Evolutionary conservation across 2,888 invertebrate species (phyloP).

Genomic region (Cordilura impudica): DNA sequence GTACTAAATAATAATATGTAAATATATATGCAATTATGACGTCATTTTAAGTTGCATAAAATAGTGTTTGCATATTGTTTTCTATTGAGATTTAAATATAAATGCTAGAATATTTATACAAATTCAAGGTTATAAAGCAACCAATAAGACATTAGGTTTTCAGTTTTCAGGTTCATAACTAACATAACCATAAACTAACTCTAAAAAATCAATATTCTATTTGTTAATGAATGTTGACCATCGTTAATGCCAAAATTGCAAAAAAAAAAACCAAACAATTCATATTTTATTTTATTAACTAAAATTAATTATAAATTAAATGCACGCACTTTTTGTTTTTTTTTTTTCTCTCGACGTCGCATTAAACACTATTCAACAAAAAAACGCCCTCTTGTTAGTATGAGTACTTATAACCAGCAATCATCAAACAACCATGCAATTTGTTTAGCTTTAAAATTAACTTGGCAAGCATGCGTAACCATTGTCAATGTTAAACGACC

Average conservation of each 20-base stretch:
- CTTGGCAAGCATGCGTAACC: slow-evolving; percentile 69
- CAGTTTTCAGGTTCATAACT: slow-evolving; percentile 53
- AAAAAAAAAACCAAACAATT: too few species aligned
- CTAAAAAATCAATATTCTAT: slow-evolving; percentile 58
- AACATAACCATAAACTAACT: neutral
- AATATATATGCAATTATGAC: neutral
- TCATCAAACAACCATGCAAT: slow-evolving; percentile 20
- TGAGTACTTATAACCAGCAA: too few species aligned
- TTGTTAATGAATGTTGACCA: slow-evolving; percentile 61
- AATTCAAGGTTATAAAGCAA: slow-evolving; percentile 42
- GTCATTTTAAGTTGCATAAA: neutral
- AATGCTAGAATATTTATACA: slow-evolving; percentile 20
- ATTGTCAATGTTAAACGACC: slow-evolving; percentile 57
- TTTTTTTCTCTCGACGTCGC: neutral
- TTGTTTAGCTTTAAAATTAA: slow-evolving; percentile 34
- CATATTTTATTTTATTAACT: slow-evolving; percentile 31
- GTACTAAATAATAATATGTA: neutral
- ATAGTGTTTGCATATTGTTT: neutral
- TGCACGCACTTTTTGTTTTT: slow-evolving; percentile 53
- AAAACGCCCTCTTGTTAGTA: slow-evolving; percentile 52
- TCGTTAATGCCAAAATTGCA: slow-evolving; percentile 64
- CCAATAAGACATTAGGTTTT: slow-evolving; percentile 16
- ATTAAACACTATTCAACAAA: slow-evolving; percentile 21
- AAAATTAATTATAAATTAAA: slow-evolving; percentile 59
- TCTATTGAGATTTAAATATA: neutral